phyloP scores from a whole-genome alignment of 2,113 vertebrate species.

The Passerina amoena region DNA sequence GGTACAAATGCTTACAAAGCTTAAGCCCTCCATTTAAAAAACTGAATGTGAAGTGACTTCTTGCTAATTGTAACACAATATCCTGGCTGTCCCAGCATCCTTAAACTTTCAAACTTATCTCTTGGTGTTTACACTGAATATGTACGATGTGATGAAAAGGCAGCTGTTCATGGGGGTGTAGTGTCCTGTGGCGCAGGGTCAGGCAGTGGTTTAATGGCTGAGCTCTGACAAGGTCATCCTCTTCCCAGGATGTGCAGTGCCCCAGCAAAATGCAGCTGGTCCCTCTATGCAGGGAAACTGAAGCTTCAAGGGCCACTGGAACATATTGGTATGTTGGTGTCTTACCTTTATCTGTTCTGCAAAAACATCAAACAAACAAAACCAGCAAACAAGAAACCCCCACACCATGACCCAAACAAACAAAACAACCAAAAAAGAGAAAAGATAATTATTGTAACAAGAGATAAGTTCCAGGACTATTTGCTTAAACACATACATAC shows the following conservation, averaged over 20 bases:
- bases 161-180: neutral
- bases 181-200: neutral
- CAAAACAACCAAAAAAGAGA: neutral
- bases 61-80: neutral
- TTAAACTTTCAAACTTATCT: neutral
- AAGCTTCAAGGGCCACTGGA: neutral
- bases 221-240: neutral
- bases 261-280: neutral
- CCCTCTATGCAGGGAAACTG: neutral
- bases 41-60: neutral
- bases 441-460: neutral
- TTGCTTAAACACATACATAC: neutral
- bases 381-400: neutral
- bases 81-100: neutral
- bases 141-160: neutral
- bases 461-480: neutral
- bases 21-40: neutral
- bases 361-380: neutral
- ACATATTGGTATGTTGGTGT: neutral
- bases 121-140: neutral
- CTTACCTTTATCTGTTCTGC: neutral
- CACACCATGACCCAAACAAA: neutral
- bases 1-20: neutral
- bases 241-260: neutral
- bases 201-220: neutral